Evolutionary conservation across 2,888 invertebrate genomes (phyloP).

Genomic region (Drosophila nigricruria): DNA sequence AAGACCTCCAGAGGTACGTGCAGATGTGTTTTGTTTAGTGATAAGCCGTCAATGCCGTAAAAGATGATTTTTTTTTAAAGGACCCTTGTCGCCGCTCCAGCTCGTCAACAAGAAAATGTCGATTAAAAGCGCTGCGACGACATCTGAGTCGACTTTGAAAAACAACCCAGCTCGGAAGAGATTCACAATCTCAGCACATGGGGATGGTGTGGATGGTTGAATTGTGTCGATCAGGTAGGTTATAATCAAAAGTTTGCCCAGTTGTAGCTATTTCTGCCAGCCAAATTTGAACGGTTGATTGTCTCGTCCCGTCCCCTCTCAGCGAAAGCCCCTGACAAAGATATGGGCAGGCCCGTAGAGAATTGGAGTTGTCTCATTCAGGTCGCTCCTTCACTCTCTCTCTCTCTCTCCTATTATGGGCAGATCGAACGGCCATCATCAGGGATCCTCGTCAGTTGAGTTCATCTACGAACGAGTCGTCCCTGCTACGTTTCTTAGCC

Average conservation of each 20-base stretch:
- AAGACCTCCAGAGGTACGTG: constrained; percentile 28
- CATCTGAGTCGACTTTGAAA: constrained; percentile 31
- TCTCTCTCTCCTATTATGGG: constrained; percentile 17
- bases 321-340: constrained; percentile 33
- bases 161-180: constrained; percentile 10
- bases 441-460: constrained; percentile 23
- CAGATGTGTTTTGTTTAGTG: constrained; percentile 23
- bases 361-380: constrained; percentile 31
- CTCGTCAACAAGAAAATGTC: constrained; percentile 15
- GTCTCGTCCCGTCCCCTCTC: constrained; percentile 10
- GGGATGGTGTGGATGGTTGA: constrained; percentile 15
- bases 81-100: constrained; percentile 12
- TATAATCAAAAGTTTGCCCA: constrained; percentile 16
- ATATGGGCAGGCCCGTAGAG: constrained; percentile 29
- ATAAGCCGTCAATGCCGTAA: constrained; percentile 35
- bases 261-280: constrained; percentile 31
- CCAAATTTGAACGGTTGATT: constrained; percentile 33
- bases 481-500: constrained; percentile 25
- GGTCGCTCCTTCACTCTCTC: constrained; percentile 23
- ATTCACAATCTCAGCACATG: constrained; percentile 16
- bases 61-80: constrained; percentile 8
- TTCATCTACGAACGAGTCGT: constrained; percentile 18
- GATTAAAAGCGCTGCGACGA: constrained; percentile 28
- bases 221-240: constrained; percentile 13
- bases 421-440: constrained; percentile 36